Percentiles rank a stretch among this genome's conserved stretches.
phyloP scores from a whole-genome alignment of 1,140 invertebrate species.

The Cyclargus thomasi region DNA sequence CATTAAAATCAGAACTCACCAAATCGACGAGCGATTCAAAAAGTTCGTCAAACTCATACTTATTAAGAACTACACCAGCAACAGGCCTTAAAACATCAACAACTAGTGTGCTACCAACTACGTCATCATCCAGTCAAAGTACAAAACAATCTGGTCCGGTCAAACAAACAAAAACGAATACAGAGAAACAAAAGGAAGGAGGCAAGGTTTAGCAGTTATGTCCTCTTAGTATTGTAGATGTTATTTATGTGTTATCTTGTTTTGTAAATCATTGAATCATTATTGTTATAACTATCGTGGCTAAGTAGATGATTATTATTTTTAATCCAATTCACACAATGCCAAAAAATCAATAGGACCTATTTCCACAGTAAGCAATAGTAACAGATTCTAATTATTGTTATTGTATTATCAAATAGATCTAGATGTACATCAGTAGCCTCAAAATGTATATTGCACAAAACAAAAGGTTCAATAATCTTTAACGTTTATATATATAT shows the following conservation, averaged over 20 bases:
- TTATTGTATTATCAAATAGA: slow-evolving; percentile 6
- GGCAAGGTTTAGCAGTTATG: slow-evolving; percentile 41
- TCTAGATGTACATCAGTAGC: slow-evolving; percentile 9
- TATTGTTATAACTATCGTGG: neutral
- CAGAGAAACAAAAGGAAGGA: slow-evolving; percentile 32
- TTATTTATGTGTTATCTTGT: slow-evolving; percentile 10
- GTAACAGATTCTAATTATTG: neutral
- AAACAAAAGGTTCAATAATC: neutral
- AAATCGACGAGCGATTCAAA: neutral
- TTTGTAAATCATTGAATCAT: neutral
- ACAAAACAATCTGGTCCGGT: slow-evolving; percentile 20
- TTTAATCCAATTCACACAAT: neutral
- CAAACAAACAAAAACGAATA: slow-evolving; percentile 30
- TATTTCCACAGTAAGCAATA: slow-evolving; percentile 8
- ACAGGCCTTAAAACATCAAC: slow-evolving; percentile 19
- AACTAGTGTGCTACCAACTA: slow-evolving; percentile 7
- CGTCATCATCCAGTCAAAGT: slow-evolving; percentile 18
- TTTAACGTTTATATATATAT: neutral
- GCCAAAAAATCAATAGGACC: neutral
- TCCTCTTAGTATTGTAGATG: slow-evolving; percentile 17
- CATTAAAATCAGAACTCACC: slow-evolving; percentile 3
- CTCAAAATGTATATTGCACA: neutral
- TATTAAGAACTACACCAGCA: slow-evolving; percentile 15
- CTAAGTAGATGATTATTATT: neutral
- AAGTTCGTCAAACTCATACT: neutral